phyloP scores from a whole-genome alignment of 2,888 invertebrate genomes.

The Noctua comes region DNA sequence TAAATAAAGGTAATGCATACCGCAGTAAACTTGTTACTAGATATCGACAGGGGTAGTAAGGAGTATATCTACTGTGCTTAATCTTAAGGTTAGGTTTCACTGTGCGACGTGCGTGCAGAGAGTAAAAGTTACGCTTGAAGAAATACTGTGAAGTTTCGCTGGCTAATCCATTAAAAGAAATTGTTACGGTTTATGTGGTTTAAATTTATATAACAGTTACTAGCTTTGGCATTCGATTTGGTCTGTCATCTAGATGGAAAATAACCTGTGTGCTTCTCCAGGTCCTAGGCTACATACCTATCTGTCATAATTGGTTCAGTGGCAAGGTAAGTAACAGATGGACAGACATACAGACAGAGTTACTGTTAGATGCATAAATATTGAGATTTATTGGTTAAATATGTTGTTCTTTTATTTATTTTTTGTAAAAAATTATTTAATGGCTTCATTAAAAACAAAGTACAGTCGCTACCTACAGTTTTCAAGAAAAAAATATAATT shows the following conservation, averaged over 20 bases:
- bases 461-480: no score
- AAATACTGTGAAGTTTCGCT: not conserved
- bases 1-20: slow-evolving; percentile 72
- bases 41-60: slow-evolving; percentile 59
- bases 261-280: not conserved
- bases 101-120: slow-evolving; percentile 20
- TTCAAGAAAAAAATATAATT: not conserved
- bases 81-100: slow-evolving; percentile 40
- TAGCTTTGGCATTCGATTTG: not conserved
- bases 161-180: not conserved
- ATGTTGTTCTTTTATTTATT: no score
- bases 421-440: no score
- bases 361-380: not conserved
- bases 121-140: not conserved
- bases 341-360: not conserved
- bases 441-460: not conserved
- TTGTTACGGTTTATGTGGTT: not conserved
- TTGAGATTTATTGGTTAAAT: no score
- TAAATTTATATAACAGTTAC: not conserved
- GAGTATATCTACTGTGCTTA: slow-evolving; percentile 48
- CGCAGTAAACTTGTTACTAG: slow-evolving; percentile 63
- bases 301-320: not conserved
- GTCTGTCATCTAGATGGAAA: not conserved
- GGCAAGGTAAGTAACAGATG: not conserved
- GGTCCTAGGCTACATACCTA: not conserved